Evolutionary conservation across 2,113 vertebrate genomes (phyloP).

Genomic region (Osmerus mordax): DNA sequence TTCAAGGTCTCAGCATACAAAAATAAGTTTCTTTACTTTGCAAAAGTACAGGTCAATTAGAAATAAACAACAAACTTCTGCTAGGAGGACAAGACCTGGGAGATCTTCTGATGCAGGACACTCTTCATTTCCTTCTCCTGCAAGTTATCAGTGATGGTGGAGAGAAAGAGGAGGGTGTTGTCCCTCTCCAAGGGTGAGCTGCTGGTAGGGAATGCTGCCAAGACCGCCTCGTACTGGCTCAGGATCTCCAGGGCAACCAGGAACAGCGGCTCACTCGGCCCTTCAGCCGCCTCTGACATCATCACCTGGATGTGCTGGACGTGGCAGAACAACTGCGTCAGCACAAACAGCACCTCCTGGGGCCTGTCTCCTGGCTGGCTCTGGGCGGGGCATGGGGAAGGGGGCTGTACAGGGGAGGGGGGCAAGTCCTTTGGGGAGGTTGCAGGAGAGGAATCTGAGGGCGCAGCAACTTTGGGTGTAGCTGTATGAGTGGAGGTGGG

Average conservation of each 20-base stretch:
- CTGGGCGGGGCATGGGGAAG: neutral
- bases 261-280: conserved; percentile 75
- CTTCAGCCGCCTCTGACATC: conserved; percentile 67
- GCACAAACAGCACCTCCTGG: conserved; percentile 83
- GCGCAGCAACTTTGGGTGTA: conserved; percentile 15
- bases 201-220: conserved; percentile 64
- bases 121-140: conserved; percentile 73
- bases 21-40: too few relatives aligned
- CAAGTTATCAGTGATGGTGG: conserved; percentile 79
- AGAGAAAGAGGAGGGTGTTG: conserved; percentile 85
- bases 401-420: neutral
- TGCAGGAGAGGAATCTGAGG: conserved; percentile 3
- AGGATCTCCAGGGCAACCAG: conserved; percentile 86
- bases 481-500: conserved; percentile 16
- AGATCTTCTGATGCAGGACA: conserved; percentile 88
- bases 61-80: too few relatives aligned
- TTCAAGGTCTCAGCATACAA: too few relatives aligned
- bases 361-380: neutral
- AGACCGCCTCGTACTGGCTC: conserved; percentile 78
- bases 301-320: conserved; percentile 90
- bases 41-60: too few relatives aligned
- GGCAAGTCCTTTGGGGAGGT: neutral
- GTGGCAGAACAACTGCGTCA: conserved; percentile 92
- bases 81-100: conserved; percentile 68
- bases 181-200: conserved; percentile 74